Evolutionary conservation across 2,113 vertebrate species (phyloP).

Genomic region (Xenopus laevis): DNA sequence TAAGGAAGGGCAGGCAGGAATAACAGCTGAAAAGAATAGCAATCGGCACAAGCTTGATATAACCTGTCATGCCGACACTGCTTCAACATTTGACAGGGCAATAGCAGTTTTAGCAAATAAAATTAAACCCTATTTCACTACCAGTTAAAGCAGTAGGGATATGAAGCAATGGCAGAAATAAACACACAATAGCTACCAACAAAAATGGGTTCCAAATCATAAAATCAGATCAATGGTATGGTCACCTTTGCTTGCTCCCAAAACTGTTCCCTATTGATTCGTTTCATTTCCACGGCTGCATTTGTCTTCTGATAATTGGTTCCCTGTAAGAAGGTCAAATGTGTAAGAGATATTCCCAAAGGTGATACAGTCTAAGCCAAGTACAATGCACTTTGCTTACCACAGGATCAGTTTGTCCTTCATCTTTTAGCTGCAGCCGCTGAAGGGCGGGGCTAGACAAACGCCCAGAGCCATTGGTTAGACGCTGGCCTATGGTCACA

Average conservation of each 20-base stretch:
- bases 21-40: too few relatives aligned
- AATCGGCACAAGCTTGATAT: too few relatives aligned
- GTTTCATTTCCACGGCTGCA: conserved; percentile 95
- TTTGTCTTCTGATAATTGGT: conserved; percentile 94
- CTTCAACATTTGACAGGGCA: too few relatives aligned
- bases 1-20: too few relatives aligned
- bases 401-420: conserved; percentile 68
- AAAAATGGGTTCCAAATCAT: not conserved
- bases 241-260: conserved; percentile 96
- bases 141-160: too few relatives aligned
- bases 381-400: conserved; percentile 53
- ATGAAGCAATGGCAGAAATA: not conserved
- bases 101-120: too few relatives aligned
- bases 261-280: conserved; percentile 94
- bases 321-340: conserved; percentile 66
- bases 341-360: not conserved
- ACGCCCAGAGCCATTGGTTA: conserved; percentile 81
- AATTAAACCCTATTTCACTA: too few relatives aligned
- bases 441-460: conserved; percentile 87
- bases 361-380: not conserved
- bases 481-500: conserved; percentile 83
- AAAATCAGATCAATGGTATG: not conserved
- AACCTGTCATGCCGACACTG: too few relatives aligned
- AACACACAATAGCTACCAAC: not conserved
- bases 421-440: conserved; percentile 83